phyloP scores from a whole-genome alignment of 2,113 vertebrate species.

The Centropristis striata region DNA sequence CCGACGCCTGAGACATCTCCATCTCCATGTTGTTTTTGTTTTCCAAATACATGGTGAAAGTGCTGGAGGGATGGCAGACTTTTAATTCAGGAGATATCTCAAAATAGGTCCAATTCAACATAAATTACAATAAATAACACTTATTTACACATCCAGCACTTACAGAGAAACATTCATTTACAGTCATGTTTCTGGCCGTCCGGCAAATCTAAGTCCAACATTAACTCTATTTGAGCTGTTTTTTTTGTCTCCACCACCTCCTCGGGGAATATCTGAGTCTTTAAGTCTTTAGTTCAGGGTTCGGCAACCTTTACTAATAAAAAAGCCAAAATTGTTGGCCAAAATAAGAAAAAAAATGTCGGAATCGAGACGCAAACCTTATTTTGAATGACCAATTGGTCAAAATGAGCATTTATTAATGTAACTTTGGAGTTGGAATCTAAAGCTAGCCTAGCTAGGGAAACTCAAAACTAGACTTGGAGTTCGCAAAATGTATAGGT shows the following conservation, averaged over 20 bases:
- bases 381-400: too few relatives aligned
- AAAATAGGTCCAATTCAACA: not conserved
- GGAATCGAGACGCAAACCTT: too few relatives aligned
- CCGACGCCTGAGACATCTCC: slow-evolving; percentile 85
- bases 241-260: not conserved
- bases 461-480: too few relatives aligned
- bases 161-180: not conserved
- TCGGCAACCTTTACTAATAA: too few relatives aligned
- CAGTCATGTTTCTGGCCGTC: not conserved
- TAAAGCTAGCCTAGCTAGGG: too few relatives aligned
- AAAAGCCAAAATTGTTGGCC: too few relatives aligned
- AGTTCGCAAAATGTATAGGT: too few relatives aligned
- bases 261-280: not conserved
- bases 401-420: too few relatives aligned
- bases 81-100: not conserved
- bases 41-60: slow-evolving; percentile 89
- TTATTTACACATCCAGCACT: not conserved
- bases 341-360: too few relatives aligned
- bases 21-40: slow-evolving; percentile 88
- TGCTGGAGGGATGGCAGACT: not conserved
- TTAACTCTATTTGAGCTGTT: not conserved
- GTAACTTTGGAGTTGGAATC: too few relatives aligned
- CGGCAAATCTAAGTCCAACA: not conserved
- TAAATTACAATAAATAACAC: not conserved
- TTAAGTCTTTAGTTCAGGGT: too few relatives aligned